A percentile compares a stretch with the other conserved stretches of the same genome.
phyloP scores from a whole-genome alignment of 2,113 vertebrate genomes.

The Saiga tatarica region DNA sequence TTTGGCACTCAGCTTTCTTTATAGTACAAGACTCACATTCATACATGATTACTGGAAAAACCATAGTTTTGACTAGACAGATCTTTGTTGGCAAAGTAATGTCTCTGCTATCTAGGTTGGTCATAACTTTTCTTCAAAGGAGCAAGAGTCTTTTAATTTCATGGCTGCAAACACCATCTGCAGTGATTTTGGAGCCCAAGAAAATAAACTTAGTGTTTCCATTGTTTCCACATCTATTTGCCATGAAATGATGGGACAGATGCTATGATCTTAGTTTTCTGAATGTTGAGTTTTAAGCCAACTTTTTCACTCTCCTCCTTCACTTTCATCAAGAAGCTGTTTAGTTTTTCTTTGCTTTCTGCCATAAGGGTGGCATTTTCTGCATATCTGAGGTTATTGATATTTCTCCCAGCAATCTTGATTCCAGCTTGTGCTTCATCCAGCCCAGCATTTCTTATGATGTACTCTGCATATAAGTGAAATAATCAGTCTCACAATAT shows the following conservation, averaged over 20 bases:
- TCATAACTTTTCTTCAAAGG: neutral
- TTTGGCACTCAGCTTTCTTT: neutral
- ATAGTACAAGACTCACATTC: neutral
- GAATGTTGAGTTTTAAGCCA: neutral
- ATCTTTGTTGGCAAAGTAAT: neutral
- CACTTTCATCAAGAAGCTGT: neutral
- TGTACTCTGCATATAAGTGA: neutral
- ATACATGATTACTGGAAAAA: neutral
- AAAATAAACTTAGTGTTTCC: neutral
- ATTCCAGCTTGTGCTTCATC: neutral
- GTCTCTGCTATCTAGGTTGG: neutral
- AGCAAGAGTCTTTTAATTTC: neutral
- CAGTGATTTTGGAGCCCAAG: neutral
- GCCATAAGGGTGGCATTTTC: neutral
- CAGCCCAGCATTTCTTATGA: neutral
- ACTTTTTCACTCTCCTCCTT: neutral
- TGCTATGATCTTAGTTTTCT: neutral
- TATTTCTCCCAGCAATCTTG: neutral
- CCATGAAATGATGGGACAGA: neutral
- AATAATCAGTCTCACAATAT: neutral
- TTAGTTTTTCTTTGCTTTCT: rapidly evolving
- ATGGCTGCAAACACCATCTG: neutral
- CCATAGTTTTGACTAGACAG: neutral
- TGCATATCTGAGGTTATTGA: neutral
- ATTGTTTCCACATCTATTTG: neutral